Evolutionary conservation across 1,140 invertebrate genomes (phyloP), one percentile per base, ranked within the genome.

Genomic region (Trichonephila clavata): DNA sequence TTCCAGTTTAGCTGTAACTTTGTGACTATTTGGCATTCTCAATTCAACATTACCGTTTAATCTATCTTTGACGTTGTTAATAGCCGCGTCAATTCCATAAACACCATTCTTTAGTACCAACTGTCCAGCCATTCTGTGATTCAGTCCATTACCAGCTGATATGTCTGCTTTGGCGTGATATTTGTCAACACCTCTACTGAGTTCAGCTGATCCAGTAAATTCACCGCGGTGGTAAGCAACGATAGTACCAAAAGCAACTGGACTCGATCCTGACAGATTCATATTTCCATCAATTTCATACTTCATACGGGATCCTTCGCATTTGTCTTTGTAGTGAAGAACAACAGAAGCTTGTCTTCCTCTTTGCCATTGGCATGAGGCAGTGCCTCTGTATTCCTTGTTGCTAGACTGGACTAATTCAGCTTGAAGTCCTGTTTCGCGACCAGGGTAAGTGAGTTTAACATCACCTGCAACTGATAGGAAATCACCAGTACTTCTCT

Each of bases 291-390:
- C 86, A n/a, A 90, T 60, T 86, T 94, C 92, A 68, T 94, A 65
- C 32, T 90, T 93, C 2, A 87, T 13, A 6, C 84, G 27, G 18
- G 18, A 39, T 24, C 59, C 68, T 3, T 86, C 68, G 20, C 60
- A 92, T 39, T 68, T 94, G 32, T 94, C 80, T n/a, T 90, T 94
- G 59, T 88, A 94, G 20, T 91, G 83, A 20, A 92, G 59, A 0
- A 87, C 50, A 8, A 32, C 86, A 5, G 21, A 20, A 3, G 88
- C 60, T 18, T 63, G 71, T 86, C 60, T 89, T 50, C 84, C 90
- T 14, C 16, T 10, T 60, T 94, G 91, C 94, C 94, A 94, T 20
- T 94, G 94, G 20, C 65, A 89, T 43, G 71, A 77, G 5, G 84
- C 39, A 21, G 68, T 59, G 18, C 39, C 92, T 77, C 61, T 68